These are phyloP conservation scores for Gerris buenoi DNA, from an alignment of 1,140 invertebrate species.

Conservation along the genomic window DNA sequence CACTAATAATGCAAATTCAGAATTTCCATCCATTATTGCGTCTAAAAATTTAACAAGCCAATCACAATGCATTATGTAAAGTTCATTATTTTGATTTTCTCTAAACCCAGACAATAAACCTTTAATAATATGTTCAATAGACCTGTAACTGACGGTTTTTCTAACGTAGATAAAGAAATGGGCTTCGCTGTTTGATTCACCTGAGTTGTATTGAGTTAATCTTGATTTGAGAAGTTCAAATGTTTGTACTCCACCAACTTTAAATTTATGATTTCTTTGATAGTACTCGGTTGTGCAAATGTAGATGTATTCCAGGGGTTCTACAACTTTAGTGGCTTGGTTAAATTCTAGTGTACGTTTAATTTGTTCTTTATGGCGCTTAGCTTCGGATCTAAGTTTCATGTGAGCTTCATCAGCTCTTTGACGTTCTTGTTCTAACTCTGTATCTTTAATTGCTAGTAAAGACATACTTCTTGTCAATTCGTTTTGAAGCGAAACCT, in stretches of 20 bases:
- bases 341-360: neutral
- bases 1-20: neutral
- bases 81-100: neutral
- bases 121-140: neutral
- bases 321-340: neutral
- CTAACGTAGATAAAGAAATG: neutral
- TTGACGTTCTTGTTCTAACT: neutral
- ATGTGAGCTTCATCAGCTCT: neutral
- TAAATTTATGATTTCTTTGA: neutral
- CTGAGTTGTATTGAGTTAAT: neutral
- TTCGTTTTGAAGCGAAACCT: neutral
- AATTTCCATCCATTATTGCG: neutral
- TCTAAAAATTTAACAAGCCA: neutral
- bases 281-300: neutral
- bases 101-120: neutral
- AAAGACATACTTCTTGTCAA: neutral
- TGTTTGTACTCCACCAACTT: neutral
- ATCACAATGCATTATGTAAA: neutral
- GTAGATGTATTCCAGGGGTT: neutral
- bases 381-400: neutral
- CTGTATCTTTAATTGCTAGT: neutral
- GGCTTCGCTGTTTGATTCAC: neutral
- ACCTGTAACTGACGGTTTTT: neutral
- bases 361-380: neutral
- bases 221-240: neutral